Evolutionary conservation across 2,888 invertebrate species (phyloP), one percentile per base, ranked within the genome.

Genomic region (Priocnemis perturbator): DNA sequence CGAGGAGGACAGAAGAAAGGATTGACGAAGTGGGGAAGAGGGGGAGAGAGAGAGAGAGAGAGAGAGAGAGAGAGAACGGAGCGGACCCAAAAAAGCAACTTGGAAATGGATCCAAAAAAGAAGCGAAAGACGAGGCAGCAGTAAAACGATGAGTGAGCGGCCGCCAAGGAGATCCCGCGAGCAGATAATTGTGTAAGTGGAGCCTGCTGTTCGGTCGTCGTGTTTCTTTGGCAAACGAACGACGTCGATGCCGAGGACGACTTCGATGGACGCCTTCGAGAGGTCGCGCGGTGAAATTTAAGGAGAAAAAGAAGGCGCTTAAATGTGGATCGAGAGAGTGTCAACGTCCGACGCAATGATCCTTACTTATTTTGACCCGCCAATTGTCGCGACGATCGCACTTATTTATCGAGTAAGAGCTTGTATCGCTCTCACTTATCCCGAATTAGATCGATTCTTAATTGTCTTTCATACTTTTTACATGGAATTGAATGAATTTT

Each of bases 151-250:
- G 82, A 84, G 82, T 76, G 66, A 79, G 69, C 70, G 79, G 75
- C 75, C 74, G 77, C 77, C 77, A 76, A 81, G 81, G 73, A 85
- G 85, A 85, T 85, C 81, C 81, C 79, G 81, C 81, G 83, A 77
- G 79, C 71, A 82, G 85, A 85, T 85, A 85, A 85, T 85, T 83
- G 83, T 83, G 79, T 84, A 85, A 85, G 85, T 83, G 85, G 85
- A 78, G 77, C 78, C 66, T 21, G 45, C 20, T 44, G 58, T 21
- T 60, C 48, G 74, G 73, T 74, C 70, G 55, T 61, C 63, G 69
- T 69, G 67, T 77, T 78, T 59, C 68, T 61, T 69, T 55, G 20
- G 19, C 50, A 48, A 56, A 45, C 47, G 30, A 45, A 47, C 47
- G 30, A 48, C 67, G 58, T 71, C 60, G 58, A 23, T 57, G 64